Percentiles rank a stretch among this genome's conserved stretches.
These are phyloP conservation scores for Pampus argenteus DNA, from an alignment of 2,797 vertebrate species.

Conservation along the genomic window DNA sequence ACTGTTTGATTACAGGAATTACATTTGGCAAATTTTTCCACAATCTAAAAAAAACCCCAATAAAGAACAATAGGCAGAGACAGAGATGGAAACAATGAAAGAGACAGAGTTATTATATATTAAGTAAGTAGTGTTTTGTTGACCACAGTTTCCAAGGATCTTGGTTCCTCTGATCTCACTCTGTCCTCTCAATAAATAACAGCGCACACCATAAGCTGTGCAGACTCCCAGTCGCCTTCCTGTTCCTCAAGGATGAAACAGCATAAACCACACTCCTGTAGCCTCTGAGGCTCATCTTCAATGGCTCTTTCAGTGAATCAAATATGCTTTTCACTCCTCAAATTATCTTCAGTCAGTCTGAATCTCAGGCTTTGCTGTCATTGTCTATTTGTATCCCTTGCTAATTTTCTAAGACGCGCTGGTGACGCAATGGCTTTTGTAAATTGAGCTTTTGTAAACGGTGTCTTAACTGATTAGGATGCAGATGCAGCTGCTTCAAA, in stretches of 20 bases:
- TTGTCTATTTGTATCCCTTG: conserved; percentile 35
- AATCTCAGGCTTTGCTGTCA: conserved; percentile 42
- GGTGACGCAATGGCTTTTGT: conserved; percentile 31
- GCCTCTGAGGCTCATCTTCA: conserved; percentile 35
- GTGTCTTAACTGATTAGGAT: conserved; percentile 53
- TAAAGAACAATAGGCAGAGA: conserved; percentile 3
- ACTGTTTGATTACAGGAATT: conserved; percentile 27
- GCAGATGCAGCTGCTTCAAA: conserved; percentile 48
- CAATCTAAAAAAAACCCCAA: background rate
- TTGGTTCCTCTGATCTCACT: conserved; percentile 27
- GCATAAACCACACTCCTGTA: conserved; percentile 40
- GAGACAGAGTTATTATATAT: conserved; percentile 1
- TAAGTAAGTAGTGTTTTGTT: conserved; percentile 16
- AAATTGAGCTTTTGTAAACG: conserved; percentile 50
- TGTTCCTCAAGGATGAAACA: conserved; percentile 47
- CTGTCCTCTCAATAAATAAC: conserved; percentile 32
- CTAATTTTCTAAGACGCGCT: conserved; percentile 39
- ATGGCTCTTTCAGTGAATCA: conserved; percentile 32
- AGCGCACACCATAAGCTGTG: conserved; percentile 42
- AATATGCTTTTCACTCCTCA: conserved; percentile 49
- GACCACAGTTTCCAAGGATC: conserved; percentile 21
- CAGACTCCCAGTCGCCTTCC: conserved; percentile 34
- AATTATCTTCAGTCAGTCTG: conserved; percentile 66
- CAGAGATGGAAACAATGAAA: conserved; percentile 7
- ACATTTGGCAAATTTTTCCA: conserved; percentile 18